Evolutionary conservation across 2,113 vertebrate genomes (phyloP).

Genomic region (Crotophaga sulcirostris): DNA sequence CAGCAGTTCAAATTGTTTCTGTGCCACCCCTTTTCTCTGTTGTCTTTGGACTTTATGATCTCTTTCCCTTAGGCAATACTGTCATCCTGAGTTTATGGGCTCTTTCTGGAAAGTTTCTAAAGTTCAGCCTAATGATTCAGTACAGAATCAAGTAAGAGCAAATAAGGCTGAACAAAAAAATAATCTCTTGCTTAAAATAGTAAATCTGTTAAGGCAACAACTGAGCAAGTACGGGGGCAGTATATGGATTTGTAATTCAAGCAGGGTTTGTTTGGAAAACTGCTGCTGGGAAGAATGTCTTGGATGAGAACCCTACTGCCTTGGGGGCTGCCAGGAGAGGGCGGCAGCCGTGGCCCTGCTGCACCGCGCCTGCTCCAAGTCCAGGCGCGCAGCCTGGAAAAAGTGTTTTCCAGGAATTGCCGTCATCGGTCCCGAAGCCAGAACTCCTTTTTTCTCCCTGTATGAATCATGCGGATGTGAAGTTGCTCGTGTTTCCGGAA

Average conservation of each 20-base stretch:
- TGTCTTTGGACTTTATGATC: background rate
- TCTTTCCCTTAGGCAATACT: background rate
- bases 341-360: background rate
- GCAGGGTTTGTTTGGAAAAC: background rate
- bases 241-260: background rate
- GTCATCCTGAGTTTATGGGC: background rate
- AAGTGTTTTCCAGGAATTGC: background rate
- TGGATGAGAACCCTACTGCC: background rate
- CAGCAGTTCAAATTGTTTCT: background rate
- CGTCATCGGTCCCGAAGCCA: background rate
- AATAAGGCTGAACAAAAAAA: background rate
- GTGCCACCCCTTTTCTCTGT: background rate
- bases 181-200: conserved; percentile 16
- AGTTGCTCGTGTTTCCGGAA: background rate
- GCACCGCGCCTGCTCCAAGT: background rate
- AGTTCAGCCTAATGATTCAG: background rate
- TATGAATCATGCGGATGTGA: background rate
- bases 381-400: background rate
- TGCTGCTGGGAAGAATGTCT: conserved; percentile 7
- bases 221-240: background rate
- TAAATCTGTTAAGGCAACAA: background rate
- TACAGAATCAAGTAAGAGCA: background rate
- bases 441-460: background rate
- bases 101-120: background rate
- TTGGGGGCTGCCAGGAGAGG: conserved; percentile 37